These are phyloP conservation scores for Escarpia spicata DNA, from an alignment of 2,888 invertebrate genomes.

Conservation along the genomic window DNA sequence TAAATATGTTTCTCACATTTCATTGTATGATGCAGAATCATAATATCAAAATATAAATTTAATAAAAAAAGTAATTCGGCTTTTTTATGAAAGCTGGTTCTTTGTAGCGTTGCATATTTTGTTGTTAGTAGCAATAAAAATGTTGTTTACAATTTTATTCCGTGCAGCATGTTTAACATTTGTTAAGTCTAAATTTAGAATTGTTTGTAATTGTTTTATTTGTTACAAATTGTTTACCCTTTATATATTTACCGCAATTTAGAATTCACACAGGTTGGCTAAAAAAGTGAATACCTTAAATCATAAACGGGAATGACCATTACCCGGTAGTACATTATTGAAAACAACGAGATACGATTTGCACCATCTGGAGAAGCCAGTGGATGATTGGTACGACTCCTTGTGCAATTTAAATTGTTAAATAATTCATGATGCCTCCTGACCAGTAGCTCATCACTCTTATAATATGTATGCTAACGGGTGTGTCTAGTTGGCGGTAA, in stretches of 20 bases:
- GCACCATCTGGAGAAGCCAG: too few relatives aligned
- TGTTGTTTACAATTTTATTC: too few relatives aligned
- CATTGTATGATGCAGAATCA: background rate
- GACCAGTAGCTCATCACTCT: background rate
- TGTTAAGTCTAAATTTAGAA: background rate
- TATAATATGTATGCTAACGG: background rate
- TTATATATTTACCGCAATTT: too few relatives aligned
- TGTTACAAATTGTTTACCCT: too few relatives aligned
- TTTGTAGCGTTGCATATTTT: too few relatives aligned
- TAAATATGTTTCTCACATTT: background rate
- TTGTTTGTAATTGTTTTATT: background rate
- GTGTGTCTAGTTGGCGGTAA: background rate
- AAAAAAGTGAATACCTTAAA: too few relatives aligned
- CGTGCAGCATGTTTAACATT: too few relatives aligned
- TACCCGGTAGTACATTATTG: too few relatives aligned
- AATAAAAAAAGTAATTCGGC: background rate
- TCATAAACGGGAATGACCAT: too few relatives aligned
- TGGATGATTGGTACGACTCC: background rate
- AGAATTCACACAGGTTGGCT: too few relatives aligned
- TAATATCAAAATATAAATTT: background rate
- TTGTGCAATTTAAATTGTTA: background rate
- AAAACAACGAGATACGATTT: too few relatives aligned
- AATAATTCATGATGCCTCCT: background rate
- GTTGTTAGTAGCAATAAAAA: background rate
- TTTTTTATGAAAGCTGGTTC: background rate